Percentiles rank a stretch among this genome's conserved stretches.
Evolutionary conservation across 2,113 vertebrate species (phyloP).

Genomic region (Naja naja): DNA sequence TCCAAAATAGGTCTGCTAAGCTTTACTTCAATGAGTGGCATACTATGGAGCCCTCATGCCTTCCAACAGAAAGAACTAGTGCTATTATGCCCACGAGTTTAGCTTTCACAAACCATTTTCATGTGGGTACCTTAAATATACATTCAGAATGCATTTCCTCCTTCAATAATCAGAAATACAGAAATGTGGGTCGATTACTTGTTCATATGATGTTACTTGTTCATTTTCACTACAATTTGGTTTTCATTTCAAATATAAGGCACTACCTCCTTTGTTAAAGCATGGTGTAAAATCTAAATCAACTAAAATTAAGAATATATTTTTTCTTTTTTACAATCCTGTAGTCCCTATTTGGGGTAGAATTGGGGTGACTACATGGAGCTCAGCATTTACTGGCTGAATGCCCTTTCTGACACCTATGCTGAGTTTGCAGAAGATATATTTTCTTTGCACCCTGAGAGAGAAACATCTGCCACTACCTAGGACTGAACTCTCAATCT

Average conservation of each 20-base stretch:
- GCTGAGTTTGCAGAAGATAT: neutral
- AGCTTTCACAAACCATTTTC: neutral
- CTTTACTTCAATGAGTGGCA: neutral
- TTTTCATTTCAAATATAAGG: neutral
- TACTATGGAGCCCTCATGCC: neutral
- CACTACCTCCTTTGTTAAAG: neutral
- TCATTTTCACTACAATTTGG: neutral
- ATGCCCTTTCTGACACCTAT: neutral
- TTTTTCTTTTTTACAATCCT: neutral
- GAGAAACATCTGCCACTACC: neutral
- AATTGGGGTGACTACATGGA: neutral
- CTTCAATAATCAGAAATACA: neutral
- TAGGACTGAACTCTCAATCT: neutral
- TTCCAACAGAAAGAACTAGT: neutral
- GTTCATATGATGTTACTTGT: neutral
- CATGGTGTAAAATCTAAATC: neutral
- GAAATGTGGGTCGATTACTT: neutral
- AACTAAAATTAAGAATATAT: neutral
- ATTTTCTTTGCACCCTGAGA: neutral
- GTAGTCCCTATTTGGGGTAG: neutral
- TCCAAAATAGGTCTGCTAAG: neutral
- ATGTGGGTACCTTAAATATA: neutral
- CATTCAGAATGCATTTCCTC: neutral
- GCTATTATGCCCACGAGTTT: neutral
- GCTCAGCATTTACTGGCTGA: neutral